Conservation (phyloP, 2,797 vertebrate species). For the Emydoidea blandingii region DNA sequence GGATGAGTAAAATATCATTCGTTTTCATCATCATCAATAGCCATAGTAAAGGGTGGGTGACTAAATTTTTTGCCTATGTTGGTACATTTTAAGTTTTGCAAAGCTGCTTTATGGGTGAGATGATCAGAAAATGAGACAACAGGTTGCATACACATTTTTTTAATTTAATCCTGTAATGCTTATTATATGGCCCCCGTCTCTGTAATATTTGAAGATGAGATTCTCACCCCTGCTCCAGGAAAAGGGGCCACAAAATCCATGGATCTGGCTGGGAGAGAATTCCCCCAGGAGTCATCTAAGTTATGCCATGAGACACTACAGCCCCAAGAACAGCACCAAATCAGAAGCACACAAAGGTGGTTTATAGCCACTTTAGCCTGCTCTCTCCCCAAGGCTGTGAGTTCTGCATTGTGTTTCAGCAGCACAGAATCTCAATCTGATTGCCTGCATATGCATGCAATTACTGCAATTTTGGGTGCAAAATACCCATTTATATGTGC, state of each 20-base stretch:
- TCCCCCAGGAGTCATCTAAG: neutral
- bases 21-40: neutral
- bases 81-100: neutral
- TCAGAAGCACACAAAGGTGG: neutral
- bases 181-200: neutral
- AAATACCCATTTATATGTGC: too few relatives aligned
- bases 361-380: neutral
- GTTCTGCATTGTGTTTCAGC: neutral
- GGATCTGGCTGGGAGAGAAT: neutral
- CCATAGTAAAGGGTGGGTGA: neutral
- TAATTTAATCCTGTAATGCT: neutral
- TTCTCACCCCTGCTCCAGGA: neutral
- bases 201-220: neutral
- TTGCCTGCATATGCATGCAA: neutral
- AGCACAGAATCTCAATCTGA: neutral
- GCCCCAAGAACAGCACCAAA: neutral
- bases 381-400: neutral
- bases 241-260: neutral
- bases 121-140: neutral
- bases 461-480: neutral
- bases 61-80: slow-evolving; percentile 14
- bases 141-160: neutral
- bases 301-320: neutral
- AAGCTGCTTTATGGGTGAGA: neutral
- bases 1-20: neutral